Evolutionary conservation across 2,113 vertebrate species (phyloP).

Genomic region (Erythrolamprus reginae): DNA sequence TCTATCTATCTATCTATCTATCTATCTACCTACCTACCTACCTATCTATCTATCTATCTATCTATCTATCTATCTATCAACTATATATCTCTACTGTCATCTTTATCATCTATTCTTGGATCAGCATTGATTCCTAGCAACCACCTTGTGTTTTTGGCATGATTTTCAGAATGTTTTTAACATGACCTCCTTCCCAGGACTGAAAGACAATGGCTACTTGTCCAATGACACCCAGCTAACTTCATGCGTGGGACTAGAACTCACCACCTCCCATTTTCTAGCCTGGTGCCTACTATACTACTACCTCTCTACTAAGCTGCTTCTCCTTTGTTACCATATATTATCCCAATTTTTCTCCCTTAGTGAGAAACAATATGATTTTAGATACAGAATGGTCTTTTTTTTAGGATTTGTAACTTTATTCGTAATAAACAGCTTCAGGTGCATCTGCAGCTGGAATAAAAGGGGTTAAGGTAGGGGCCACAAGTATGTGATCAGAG

Average conservation of each 20-base stretch:
- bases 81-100: background rate
- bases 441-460: background rate
- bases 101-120: background rate
- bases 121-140: background rate
- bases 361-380: background rate
- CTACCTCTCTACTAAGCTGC: background rate
- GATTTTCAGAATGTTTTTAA: background rate
- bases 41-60: too few relatives aligned
- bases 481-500: background rate
- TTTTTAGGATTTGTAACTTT: background rate
- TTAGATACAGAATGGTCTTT: background rate
- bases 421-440: background rate
- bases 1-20: too few relatives aligned
- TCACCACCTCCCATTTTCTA: background rate
- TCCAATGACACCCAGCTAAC: background rate
- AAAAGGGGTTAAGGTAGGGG: background rate
- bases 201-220: background rate
- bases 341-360: background rate
- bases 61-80: background rate
- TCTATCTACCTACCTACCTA: too few relatives aligned
- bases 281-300: background rate
- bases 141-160: background rate
- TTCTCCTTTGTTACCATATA: background rate
- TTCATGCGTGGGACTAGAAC: background rate
- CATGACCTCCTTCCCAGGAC: background rate